Base-by-base conservation (phyloP, 2,888 invertebrate genomes). In the Harmothoe impar region DNA sequence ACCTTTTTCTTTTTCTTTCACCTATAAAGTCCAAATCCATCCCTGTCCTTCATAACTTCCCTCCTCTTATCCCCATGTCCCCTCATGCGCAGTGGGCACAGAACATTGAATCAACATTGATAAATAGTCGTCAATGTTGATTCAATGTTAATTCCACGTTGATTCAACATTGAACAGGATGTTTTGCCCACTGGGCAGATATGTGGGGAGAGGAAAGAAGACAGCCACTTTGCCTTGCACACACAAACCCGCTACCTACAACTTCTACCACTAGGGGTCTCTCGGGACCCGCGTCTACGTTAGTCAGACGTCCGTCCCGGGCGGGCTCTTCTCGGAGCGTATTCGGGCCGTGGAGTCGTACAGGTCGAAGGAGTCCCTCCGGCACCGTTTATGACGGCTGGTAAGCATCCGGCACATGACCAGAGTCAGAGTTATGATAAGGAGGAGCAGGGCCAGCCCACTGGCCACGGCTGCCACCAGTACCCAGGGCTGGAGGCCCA, bases 281-380 rank as follows among this genome's bases (percentile, higher is more conserved):
- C 62, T 62, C 3, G 20, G 62, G 3, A 5, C 62, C 29, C 31
- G 31, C 5, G 5, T 77, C 77, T 77, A 77, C 77, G 77, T 77
- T 43, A 81, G 81, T 89, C 89, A 89, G 25, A 90, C 90, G 35
- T 90, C 90, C 12, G 90, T 90, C n/a, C 90, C 90, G 7, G 90
- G 90, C 17, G 90, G 90, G 15, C 81, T 68, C 62, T 81, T 78
- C 56, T 90, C 77, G 23, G 72, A 77, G 23, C 78, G 29, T 35
- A 90, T 90, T 29, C 78, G 77, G 56, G 81, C 54, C 52, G 81
- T 81, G 15, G 78, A 78, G 84, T 90, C 78, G 35, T 90, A 86
- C 54, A 86, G 33, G 35, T 90, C 54, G 31, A 77, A 77, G 0
- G 81, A 77, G 56, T 81, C 77, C 25, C 77, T 81, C 31, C 77